Percentiles rank a stretch among this genome's conserved stretches.
Conservation (phyloP, 37 sponge, comb jelly and placozoan species). For the Chondrilla cf. caribensis region DNA sequence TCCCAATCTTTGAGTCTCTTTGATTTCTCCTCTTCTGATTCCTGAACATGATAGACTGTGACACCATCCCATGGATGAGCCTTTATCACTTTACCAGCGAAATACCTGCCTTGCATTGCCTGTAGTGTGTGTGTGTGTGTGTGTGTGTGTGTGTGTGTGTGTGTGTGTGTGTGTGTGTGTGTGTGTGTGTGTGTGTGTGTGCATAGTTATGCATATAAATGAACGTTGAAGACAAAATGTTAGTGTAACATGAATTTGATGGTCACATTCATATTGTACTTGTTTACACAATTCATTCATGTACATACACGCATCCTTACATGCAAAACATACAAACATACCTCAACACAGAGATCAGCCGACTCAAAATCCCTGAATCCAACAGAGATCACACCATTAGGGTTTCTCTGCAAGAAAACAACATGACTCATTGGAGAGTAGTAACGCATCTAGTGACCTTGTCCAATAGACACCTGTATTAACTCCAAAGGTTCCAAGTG, state of each 20-base stretch:
- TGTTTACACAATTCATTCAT: no score
- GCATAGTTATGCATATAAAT: no score
- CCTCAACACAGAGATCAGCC: constrained; percentile 71
- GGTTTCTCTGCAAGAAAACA: constrained; percentile 72
- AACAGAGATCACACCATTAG: constrained; percentile 90
- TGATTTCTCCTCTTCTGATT: constrained; percentile 85
- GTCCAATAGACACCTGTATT: no score
- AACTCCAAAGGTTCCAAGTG: no score
- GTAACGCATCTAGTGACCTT: no score
- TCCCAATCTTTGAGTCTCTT: constrained; percentile 86
- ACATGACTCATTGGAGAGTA: no score
- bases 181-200: no score
- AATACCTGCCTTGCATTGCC: constrained; percentile 81
- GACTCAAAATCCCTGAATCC: constrained; percentile 82
- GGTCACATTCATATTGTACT: no score
- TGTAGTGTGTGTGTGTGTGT: constrained; percentile 1
- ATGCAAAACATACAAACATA: background rate
- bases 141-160: constrained; percentile 14
- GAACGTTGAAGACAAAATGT: no score
- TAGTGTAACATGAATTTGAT: no score
- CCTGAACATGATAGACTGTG: constrained; percentile 86
- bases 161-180: no score
- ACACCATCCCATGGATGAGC: constrained; percentile 87
- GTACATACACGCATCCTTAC: no score
- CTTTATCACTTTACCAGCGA: constrained; percentile 66